These are phyloP conservation scores for Plectrocnemia conspersa DNA, from an alignment of 1,140 invertebrate species.

Conservation along the genomic window DNA sequence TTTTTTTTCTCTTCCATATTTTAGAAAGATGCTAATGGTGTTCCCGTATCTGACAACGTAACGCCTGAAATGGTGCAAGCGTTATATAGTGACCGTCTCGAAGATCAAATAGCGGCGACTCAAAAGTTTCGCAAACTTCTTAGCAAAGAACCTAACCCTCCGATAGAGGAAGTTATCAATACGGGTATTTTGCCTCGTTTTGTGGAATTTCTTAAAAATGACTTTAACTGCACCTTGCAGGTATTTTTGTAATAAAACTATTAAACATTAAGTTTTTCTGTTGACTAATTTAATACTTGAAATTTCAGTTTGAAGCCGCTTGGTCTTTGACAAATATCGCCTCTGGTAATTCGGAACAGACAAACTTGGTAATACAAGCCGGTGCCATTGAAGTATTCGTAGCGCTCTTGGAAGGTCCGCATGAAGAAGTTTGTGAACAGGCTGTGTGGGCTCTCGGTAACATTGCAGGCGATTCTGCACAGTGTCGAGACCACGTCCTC, in stretches of 20 bases:
- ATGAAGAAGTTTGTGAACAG: constrained; percentile 94
- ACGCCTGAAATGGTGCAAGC: constrained; percentile 78
- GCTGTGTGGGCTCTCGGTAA: constrained; percentile 96
- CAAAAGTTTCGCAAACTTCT: constrained; percentile 93
- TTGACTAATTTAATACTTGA: not conserved
- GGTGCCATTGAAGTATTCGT: constrained; percentile 93
- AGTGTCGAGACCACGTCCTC: constrained; percentile 87
- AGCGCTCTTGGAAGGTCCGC: constrained; percentile 68
- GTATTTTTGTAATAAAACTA: constrained; percentile 47
- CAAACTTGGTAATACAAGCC: constrained; percentile 87
- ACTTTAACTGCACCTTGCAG: constrained; percentile 79
- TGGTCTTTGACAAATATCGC: constrained; percentile 98
- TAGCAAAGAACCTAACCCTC: constrained; percentile 94
- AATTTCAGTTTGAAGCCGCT: constrained; percentile 89
- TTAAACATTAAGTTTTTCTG: constrained; percentile 15
- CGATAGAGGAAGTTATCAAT: constrained; percentile 97
- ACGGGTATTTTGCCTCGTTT: constrained; percentile 95
- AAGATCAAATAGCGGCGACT: constrained; percentile 82
- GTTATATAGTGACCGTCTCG: constrained; percentile 75
- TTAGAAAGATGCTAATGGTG: constrained; percentile 27
- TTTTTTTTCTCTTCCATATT: constrained; percentile 4
- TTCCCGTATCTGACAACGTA: constrained; percentile 47
- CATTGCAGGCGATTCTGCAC: constrained; percentile 92
- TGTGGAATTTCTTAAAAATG: constrained; percentile 87
- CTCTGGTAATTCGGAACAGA: constrained; percentile 92